Base-by-base conservation (phyloP, 2,113 vertebrate species). In the Hucho hucho region DNA sequence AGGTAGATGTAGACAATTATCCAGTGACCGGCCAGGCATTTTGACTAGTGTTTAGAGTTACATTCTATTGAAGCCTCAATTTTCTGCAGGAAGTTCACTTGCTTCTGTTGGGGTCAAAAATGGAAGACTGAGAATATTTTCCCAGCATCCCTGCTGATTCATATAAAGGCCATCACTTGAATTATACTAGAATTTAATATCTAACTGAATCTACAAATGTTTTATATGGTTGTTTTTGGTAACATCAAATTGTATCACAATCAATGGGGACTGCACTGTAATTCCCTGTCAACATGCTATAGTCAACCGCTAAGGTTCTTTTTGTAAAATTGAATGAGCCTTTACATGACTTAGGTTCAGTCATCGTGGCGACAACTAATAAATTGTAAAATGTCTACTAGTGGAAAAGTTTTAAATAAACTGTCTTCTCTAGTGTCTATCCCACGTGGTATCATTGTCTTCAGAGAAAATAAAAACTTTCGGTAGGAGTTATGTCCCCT, bases 31-130 rank as follows among this genome's bases (percentile, higher is more conserved):
- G 25, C 37, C 32, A 68, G 18, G 24, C 43, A 43, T 64, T 72
- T 75, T 74, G 72, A 75, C 16, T 49, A 7, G 13, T 9, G 37
- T 78, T 72, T 72, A 24, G 37, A 29, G 67, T 29, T 29, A 65
- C 64, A 26, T 26, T 25, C 75, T 61, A 22, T 59, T 66, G 1
- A 71, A n/a, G 9, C 4, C 46, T 74, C 74, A 24, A 49, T 69
- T 69, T 16, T 18, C 6, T 32, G 53, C 83, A 78, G 84, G 80
- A 90, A 83, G 64, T 84, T 78, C 71, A 18, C 49, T 61, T 78
- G 58, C 77, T 85, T 74, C 75, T 76, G 68, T 71, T 88, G 53
- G 47, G 83, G 75, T 74, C 82, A 83, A 82, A 79, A 75, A 32
- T 81, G 79, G 80, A 85, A 84, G 85, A 88, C 78, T 82, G 76